Base-by-base conservation (phyloP, 2,113 vertebrate genomes). In the Catharus minimus region DNA sequence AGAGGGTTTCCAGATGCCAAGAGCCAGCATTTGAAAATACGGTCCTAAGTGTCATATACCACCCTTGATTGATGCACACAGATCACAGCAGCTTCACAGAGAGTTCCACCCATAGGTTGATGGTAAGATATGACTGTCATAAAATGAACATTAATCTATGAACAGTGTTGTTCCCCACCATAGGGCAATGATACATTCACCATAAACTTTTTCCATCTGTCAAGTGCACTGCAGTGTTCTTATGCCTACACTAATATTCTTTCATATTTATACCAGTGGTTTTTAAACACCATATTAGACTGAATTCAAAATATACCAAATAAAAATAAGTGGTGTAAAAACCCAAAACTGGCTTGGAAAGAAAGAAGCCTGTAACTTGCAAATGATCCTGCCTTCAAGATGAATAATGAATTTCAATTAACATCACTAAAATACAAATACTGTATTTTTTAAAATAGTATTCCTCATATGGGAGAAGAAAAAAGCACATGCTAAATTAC, bases 141-240 rank as follows among this genome's bases (percentile, higher is more conserved):
- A 94, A 95, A 96, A 95, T 71, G 33, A 86, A 75, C 80, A 81
- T 90, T 96, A 91, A 91, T 83, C 82, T 86, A 61, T 38, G 68
- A 94, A 75, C 39, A 57, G 72, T 75, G 79, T 81, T 94, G 67
- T 88, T 93, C 88, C 92, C 79, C 68, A 88, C 85, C 56, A 90
- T 14, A 94, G 86, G 65, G 82, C 69, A 94, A 83, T 72, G 82
- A 93, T 57, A 93, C 65, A 77, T 86, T 91, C 90, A 75, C 69
- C 3, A 2, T 93, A 94, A 91, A 86, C 82, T 74, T 93, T 90
- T 90, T 90, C 86, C 86, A 83, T 95, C 82, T 94, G 76, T 88
- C 82, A 92, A 92, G 52, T 68, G 49, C 49, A 24, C 52, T 53
- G 65, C 57, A 52, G 73, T 3, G 1, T 81, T 94, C 86, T 86